Conservation (phyloP, 2,797 vertebrate genomes). For the Eospalax fontanierii region DNA sequence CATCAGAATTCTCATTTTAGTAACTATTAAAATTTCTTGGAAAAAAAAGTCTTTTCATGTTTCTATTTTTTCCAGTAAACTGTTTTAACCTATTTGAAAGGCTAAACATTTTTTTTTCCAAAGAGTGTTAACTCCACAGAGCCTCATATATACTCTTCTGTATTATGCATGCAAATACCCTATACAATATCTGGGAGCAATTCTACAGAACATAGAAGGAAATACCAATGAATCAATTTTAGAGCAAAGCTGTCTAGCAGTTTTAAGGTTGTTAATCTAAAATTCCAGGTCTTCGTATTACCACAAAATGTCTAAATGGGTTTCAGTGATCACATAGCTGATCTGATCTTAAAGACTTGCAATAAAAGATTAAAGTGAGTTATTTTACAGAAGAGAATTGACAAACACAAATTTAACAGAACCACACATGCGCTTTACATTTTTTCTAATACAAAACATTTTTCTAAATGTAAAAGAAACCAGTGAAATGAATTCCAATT, state of each 20-base stretch:
- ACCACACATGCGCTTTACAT: neutral
- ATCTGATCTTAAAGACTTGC: neutral
- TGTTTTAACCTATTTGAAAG: constrained; percentile 79
- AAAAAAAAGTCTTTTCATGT: constrained; percentile 83
- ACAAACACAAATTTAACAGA: constrained; percentile 40
- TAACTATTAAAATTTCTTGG: constrained; percentile 86
- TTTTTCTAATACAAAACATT: constrained; percentile 37
- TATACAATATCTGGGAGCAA: constrained; percentile 51
- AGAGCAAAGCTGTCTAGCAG: constrained; percentile 15
- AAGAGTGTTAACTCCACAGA: constrained; percentile 65
- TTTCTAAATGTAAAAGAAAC: constrained; percentile 1
- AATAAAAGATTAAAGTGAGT: constrained; percentile 43
- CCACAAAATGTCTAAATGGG: neutral
- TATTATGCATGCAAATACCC: constrained; percentile 73
- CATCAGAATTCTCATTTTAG: constrained; percentile 80
- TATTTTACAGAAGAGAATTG: neutral
- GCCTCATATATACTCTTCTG: constrained; percentile 61
- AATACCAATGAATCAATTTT: constrained; percentile 28
- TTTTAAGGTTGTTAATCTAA: constrained; percentile 44
- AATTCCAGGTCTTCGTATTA: constrained; percentile 9
- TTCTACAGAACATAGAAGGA: constrained; percentile 36
- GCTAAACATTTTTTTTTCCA: constrained; percentile 75
- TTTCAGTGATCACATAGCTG: neutral
- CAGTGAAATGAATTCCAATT: constrained; percentile 11
- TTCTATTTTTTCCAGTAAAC: constrained; percentile 83